Evolutionary conservation across 2,888 invertebrate species (phyloP).

Genomic region (Plemyria rubiginata): DNA sequence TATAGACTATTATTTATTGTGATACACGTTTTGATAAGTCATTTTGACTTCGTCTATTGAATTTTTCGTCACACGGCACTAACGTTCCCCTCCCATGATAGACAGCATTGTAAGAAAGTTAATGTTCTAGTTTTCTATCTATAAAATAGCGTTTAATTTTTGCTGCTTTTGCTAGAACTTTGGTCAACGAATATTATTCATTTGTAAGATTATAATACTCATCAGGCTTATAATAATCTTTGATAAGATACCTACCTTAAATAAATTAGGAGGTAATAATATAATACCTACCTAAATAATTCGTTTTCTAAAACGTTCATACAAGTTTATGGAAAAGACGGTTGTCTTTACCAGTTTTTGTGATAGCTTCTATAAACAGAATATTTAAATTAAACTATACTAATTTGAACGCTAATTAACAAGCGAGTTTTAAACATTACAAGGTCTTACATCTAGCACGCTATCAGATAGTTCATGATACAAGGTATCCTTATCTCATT

Average conservation of each 20-base stretch:
- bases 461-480: constrained; percentile 66
- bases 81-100: constrained; percentile 52
- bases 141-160: background rate
- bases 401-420: constrained; percentile 37
- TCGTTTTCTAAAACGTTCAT: background rate
- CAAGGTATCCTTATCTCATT: constrained; percentile 72
- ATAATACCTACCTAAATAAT: background rate
- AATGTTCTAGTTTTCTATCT: constrained; percentile 36
- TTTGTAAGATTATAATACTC: no score
- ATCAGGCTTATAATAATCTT: no score
- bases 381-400: constrained; percentile 24
- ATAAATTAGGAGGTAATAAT: no score
- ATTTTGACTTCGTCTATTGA: constrained; percentile 38
- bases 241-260: no score
- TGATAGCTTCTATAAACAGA: constrained; percentile 17
- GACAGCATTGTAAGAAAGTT: constrained; percentile 50
- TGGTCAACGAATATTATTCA: background rate
- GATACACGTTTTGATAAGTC: constrained; percentile 31
- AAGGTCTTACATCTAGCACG: constrained; percentile 53
- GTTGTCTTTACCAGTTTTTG: constrained; percentile 8
- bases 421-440: constrained; percentile 48
- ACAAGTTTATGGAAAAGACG: background rate
- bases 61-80: constrained; percentile 62
- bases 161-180: background rate
- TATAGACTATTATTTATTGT: constrained; percentile 45